A percentile compares a stretch with the other conserved stretches of the same genome.
Conservation (phyloP, 2,113 vertebrate genomes). For the Rhabdornis inornatus region DNA sequence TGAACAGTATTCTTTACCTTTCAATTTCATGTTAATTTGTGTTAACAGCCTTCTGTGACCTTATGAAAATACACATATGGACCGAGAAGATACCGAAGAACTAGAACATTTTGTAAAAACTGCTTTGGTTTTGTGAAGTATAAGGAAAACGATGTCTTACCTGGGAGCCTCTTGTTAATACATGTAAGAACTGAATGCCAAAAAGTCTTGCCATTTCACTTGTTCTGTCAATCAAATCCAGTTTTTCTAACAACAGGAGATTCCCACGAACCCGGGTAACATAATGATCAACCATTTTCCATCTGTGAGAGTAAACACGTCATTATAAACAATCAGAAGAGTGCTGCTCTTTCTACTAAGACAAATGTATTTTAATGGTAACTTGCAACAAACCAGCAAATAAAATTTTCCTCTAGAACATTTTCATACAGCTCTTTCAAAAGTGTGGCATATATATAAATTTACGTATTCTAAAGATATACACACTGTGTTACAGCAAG, state of each 20-base stretch:
- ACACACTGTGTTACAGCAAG: background rate
- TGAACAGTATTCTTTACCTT: background rate
- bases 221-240: slow-evolving; percentile 92
- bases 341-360: background rate
- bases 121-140: background rate
- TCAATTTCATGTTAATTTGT: background rate
- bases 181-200: slow-evolving; percentile 97
- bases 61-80: background rate
- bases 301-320: slow-evolving; percentile 74
- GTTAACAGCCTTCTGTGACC: background rate
- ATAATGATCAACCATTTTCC: slow-evolving; percentile 97
- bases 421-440: background rate
- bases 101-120: background rate
- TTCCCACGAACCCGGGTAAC: slow-evolving; percentile 85
- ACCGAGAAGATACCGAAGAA: background rate
- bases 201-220: slow-evolving; percentile 96
- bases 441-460: background rate
- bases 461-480: accelerated
- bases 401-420: background rate
- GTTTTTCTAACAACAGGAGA: slow-evolving; percentile 88
- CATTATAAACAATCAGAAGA: background rate
- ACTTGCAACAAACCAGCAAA: background rate
- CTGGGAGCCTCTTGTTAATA: slow-evolving; percentile 93
- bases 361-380: background rate
- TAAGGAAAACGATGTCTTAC: slow-evolving; percentile 57